Conservation (phyloP, 2,888 invertebrate species). For the Dorcus parallelipipedus region DNA sequence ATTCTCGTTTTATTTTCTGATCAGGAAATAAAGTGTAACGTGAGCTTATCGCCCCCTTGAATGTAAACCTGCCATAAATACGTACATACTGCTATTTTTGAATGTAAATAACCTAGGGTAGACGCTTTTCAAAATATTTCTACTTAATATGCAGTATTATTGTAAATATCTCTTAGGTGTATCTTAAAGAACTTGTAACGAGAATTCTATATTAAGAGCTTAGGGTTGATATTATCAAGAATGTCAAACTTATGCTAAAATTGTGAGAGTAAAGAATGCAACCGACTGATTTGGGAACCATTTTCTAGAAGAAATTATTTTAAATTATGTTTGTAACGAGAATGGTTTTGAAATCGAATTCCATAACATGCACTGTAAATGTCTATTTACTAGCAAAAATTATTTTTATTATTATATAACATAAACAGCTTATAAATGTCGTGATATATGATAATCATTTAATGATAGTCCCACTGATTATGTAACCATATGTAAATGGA, state of each 20-base stretch:
- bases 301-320: not conserved
- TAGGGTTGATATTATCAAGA: not conserved
- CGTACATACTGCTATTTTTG: conserved; percentile 39
- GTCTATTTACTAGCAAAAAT: conserved; percentile 39
- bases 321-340: not conserved
- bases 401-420: conserved; percentile 45
- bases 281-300: not conserved
- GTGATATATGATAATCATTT: conserved; percentile 44
- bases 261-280: conserved; percentile 9
- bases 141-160: conserved; percentile 38
- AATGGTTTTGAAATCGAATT: not conserved
- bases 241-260: not conserved
- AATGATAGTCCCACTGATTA: conserved; percentile 7
- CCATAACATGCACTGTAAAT: conserved; percentile 19
- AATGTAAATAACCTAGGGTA: conserved; percentile 35
- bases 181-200: conserved; percentile 16
- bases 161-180: conserved; percentile 39
- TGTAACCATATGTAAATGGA: not conserved
- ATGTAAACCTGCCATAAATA: conserved; percentile 44
- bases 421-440: conserved; percentile 48
- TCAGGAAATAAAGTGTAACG: too few species aligned
- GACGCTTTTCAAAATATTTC: conserved; percentile 38
- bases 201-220: not conserved
- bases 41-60: conserved; percentile 24
- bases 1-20: too few species aligned